Evolutionary conservation across 92 coral and sea anemone genomes (phyloP), one percentile per base, ranked within the genome.

Genomic region (Epizoanthus ramosus): DNA sequence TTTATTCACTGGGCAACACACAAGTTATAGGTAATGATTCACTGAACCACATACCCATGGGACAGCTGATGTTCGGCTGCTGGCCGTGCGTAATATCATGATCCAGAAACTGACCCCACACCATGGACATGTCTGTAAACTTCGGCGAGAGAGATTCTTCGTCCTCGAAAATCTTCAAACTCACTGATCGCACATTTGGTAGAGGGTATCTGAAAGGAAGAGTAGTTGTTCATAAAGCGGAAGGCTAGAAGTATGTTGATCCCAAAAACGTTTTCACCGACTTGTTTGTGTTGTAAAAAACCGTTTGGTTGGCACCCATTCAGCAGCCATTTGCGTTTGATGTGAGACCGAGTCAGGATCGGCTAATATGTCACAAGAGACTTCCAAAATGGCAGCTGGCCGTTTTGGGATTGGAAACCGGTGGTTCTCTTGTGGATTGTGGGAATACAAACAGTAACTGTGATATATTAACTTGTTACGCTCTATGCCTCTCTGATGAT

Each of bases 81-180:
- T 69, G 31, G 17, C 84, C 88, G 3, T 84, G 86, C 37, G 95
- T 89, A 6, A 92, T 33, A 63, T 92, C 95, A 41, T 92, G 95
- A 47, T 92, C 95, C 70, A 92, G 15, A 37, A 89, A 89, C 80
- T 92, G 95, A 4, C 91, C 95, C 86, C 85, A 92, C 69, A 80
- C 87, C 95, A 92, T 92, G 58, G 85, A 61, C 90, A 92, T 69
- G 67, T 89, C 89, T 22, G 87, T 80, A 28, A 86, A 61, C 31
- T 57, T 60, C 0, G n/a, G 52, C 41, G 88, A 81, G 67, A 79
- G 56, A 45, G 64, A 79, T 22, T 66, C 88, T 12, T 88, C 73
- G 65, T 79, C 81, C 52, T 83, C 67, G 35, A 75, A 83, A 12
- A 84, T 53, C 8, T 1, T 8, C 25, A 50, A 22, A 67, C 91